Base-by-base conservation (phyloP, 2,113 vertebrate genomes). In the Perca flavescens region DNA sequence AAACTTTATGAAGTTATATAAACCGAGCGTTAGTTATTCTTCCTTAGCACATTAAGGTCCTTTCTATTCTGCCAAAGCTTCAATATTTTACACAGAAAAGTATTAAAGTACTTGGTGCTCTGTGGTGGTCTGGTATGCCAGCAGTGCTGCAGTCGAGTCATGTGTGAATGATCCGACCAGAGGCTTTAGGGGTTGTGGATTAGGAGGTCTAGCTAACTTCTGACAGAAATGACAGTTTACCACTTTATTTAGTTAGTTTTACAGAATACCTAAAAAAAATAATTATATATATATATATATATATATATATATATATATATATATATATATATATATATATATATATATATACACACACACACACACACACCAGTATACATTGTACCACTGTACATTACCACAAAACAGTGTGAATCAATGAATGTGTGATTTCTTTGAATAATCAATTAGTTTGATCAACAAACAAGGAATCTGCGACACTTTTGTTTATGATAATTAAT, bases 81-180 rank as follows among this genome's bases (percentile, higher is more conserved):
- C 17, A 16, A 0, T 57, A 25, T 66, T 56, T 56, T 3, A 53
- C 46, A n/a, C 58, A 53, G n/a, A 1, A 28, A 14, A 10, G 46
- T 63, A 17, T 17, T 43, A 56, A 40, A 70, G 49, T 53, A 22
- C 47, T 17, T 15, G 47, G 14, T 34, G 43, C 19, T 40, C n/a
- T 47, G 25, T 65, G 57, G 11, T 46, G 58, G 11, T 46, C 56
- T 9, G 12, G 15, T 62, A 1, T 21, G 47, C 16, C 62, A 3
- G 21, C 47, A 21, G 40, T n/a, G 46, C 70, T 22, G 16, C 17
- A 43, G 62, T 43, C 19, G 17, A 77, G 19, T 82, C 87, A 88
- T 82, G 85, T 74, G 80, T 90, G 72, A 88, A 68, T 71, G 31
- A 89, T 83, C 52, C 31, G 61, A 76, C 15, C 46, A 14, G 28